A percentile compares a stretch with the other conserved stretches of the same genome.
Evolutionary conservation across 2,113 vertebrate genomes (phyloP).

Genomic region (Agelaius phoeniceus): DNA sequence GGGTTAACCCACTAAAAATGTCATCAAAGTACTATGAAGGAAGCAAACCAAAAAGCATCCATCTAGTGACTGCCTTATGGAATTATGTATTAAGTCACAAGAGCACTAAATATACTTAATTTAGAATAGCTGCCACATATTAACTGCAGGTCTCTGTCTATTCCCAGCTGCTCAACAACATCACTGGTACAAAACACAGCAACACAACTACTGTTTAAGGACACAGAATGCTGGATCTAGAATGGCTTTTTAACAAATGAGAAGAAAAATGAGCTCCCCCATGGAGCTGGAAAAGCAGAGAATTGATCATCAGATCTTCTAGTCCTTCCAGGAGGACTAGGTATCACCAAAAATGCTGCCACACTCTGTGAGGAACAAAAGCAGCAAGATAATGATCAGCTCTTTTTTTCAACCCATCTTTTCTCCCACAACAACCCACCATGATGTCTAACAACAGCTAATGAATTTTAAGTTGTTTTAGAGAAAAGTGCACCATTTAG

Average conservation of each 20-base stretch:
- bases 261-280: not conserved
- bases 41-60: not conserved
- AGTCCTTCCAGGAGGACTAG: not conserved
- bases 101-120: not conserved
- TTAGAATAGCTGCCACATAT: not conserved
- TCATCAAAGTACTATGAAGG: not conserved
- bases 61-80: not conserved
- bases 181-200: not conserved
- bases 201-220: not conserved
- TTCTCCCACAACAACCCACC: not conserved
- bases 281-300: not conserved
- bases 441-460: not conserved
- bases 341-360: not conserved
- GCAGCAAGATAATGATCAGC: not conserved
- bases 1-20: not conserved
- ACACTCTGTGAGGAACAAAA: not conserved
- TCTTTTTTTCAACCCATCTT: not conserved
- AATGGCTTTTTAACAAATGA: not conserved
- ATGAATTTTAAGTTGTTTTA: not conserved
- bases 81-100: not conserved
- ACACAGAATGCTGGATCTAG: not conserved
- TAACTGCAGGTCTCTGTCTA: not conserved
- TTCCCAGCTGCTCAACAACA: not conserved
- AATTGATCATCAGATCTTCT: not conserved
- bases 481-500: not conserved